Evolutionary conservation across 2,888 invertebrate species (phyloP).

Genomic region (Dorcus parallelipipedus): DNA sequence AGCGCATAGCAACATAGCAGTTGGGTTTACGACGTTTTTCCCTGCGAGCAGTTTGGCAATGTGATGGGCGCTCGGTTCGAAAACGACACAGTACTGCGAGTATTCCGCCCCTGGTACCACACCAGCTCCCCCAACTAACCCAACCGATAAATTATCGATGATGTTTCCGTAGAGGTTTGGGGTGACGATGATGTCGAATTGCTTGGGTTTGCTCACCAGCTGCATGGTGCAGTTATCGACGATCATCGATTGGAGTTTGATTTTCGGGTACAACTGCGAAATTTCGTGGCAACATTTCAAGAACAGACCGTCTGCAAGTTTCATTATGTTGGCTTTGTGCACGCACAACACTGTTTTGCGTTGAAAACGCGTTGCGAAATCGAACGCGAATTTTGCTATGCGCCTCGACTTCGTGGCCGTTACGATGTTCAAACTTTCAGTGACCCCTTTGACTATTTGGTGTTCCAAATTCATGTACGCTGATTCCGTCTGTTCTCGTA

Average conservation of each 20-base stretch:
- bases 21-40: conserved; percentile 92
- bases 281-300: conserved; percentile 77
- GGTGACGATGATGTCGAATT: conserved; percentile 94
- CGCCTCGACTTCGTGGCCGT: conserved; percentile 49
- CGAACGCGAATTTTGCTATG: conserved; percentile 20
- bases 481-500: conserved; percentile 95
- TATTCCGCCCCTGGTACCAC: conserved; percentile 92
- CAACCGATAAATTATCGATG: conserved; percentile 88
- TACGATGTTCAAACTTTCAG: conserved; percentile 91
- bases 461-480: conserved; percentile 94
- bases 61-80: conserved; percentile 81
- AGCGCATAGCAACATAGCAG: conserved; percentile 85
- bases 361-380: conserved; percentile 10
- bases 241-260: conserved; percentile 90
- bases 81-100: conserved; percentile 84
- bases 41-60: conserved; percentile 86
- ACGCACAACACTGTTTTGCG: conserved; percentile 13
- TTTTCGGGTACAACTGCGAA: conserved; percentile 79
- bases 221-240: conserved; percentile 98
- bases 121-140: conserved; percentile 94
- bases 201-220: conserved; percentile 90
- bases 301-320: conserved; percentile 90
- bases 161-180: conserved; percentile 97
- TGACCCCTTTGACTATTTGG: conserved; percentile 78
- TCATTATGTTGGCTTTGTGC: conserved; percentile 50